Conservation (phyloP, 2,113 vertebrate genomes). For the Zosterops pallidus region DNA sequence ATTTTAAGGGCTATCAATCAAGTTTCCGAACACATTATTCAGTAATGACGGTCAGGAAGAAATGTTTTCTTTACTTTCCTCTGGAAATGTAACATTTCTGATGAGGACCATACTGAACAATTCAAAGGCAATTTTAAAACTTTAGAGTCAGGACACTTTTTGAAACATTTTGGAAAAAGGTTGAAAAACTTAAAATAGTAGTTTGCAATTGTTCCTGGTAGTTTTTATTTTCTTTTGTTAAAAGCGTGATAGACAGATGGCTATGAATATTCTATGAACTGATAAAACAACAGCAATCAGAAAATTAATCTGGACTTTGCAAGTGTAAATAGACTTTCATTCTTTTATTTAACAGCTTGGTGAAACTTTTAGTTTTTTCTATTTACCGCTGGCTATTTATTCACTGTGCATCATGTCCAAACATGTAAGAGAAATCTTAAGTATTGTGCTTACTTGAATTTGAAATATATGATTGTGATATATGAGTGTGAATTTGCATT, state of each 20-base stretch:
- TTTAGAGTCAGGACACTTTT: neutral
- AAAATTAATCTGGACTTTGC: neutral
- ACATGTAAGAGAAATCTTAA: neutral
- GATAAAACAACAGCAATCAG: neutral
- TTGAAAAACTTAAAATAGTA: neutral
- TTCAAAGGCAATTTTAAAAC: neutral
- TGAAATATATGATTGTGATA: neutral
- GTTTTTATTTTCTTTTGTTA: neutral
- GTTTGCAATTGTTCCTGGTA: neutral
- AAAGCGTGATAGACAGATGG: neutral
- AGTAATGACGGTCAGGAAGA: neutral
- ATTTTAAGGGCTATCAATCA: neutral
- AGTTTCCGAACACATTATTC: neutral
- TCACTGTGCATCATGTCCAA: neutral
- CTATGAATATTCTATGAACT: neutral
- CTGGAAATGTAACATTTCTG: neutral
- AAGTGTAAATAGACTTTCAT: neutral
- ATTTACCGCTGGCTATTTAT: neutral
- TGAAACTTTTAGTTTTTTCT: neutral
- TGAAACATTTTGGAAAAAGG: neutral
- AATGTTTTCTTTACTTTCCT: neutral
- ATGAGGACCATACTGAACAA: neutral
- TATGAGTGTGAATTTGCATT: neutral
- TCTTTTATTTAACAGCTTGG: neutral
- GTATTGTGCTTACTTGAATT: neutral